Base-by-base conservation (phyloP, 2,113 vertebrate genomes). In the Nibea albiflora region DNA sequence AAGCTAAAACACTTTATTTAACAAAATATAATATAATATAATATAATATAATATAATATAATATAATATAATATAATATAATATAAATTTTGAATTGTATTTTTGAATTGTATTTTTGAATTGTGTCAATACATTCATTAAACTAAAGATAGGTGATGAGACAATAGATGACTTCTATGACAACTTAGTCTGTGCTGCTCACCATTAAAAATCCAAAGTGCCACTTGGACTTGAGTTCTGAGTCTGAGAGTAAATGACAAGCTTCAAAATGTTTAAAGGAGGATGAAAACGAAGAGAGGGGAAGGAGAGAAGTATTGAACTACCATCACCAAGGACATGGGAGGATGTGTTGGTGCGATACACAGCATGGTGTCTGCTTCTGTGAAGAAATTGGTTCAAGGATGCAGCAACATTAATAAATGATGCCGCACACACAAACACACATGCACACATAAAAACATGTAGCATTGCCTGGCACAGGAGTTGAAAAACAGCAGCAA, bases 361-460 rank as follows among this genome's bases (percentile, higher is more conserved):
- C 88, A 4, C 85, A 87, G 84, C 87, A 62, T 80, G 84, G 71
- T 1, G 46, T 69, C 83, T 50, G 57, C 76, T 49, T 76, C 78
- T 85, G 73, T 81, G 76, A 90, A 71, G 53, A 86, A 72, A 90
- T 44, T 88, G 79, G 64, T 89, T 93, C 84, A 90, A 80, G 74
- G 87, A 85, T 84, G 76, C 78, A 87, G 39, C 47, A 56, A 42
- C 85, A 87, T 84, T 76, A 90, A 90, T 87, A 93, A 92, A 87
- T 88, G 72, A 61, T 86, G 80, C 24, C 19, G 20, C 76, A 73
- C 76, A 57, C 50, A 67, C 73, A 86, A 53, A 73, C 66, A 83
- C 31, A 67, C 44, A 75, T 24, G 62, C 54, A 68, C 70, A 84
- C 46, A 73, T 46, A 69, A 47, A 73, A 74, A 68, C 39, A 20